Evolutionary conservation across 2,113 vertebrate species (phyloP).

Genomic region (Thomomys bottae): DNA sequence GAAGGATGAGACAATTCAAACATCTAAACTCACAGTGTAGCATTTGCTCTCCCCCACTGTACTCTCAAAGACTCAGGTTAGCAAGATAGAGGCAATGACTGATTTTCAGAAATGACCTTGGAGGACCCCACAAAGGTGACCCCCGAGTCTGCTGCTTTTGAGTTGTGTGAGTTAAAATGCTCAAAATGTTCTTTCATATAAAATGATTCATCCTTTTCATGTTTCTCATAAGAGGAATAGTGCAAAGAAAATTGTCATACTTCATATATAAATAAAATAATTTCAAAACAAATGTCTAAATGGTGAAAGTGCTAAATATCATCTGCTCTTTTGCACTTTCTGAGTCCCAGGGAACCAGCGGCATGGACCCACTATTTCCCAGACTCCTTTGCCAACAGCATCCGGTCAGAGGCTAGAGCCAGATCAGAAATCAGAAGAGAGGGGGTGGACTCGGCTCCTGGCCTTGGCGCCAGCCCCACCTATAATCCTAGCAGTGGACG

Average conservation of each 20-base stretch:
- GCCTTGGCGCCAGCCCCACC: not conserved
- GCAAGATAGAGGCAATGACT: too few species aligned
- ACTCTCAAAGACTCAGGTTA: not conserved
- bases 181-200: not conserved
- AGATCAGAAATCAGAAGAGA: not conserved
- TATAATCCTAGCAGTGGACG: accelerated
- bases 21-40: not conserved
- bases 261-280: not conserved
- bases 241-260: not conserved
- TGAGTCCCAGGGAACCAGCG: not conserved
- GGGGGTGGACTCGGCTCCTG: not conserved
- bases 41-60: too few species aligned
- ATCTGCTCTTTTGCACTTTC: not conserved
- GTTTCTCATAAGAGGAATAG: not conserved
- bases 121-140: not conserved
- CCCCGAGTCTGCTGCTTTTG: not conserved
- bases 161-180: not conserved
- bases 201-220: not conserved
- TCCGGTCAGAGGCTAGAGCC: not conserved
- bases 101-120: not conserved
- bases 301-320: not conserved
- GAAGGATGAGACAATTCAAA: not conserved
- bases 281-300: not conserved
- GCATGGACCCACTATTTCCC: not conserved
- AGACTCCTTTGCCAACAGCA: not conserved